Base-by-base conservation (phyloP, 2,797 vertebrate species). In the Chromobotia macracanthus region DNA sequence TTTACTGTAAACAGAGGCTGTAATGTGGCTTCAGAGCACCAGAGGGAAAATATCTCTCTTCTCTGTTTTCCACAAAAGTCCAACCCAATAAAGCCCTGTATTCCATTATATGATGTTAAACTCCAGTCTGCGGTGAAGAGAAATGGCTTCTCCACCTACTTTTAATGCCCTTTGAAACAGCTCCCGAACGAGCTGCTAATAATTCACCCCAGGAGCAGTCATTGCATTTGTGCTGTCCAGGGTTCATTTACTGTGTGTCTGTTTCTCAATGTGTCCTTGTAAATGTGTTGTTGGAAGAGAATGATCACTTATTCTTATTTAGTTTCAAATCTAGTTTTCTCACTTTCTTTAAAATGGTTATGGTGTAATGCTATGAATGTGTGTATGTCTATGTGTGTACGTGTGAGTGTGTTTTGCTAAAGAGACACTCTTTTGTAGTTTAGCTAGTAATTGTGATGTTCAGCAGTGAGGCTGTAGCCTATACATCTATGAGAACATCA, bases 61-160 rank as follows among this genome's bases (percentile, higher is more conserved):
- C 48, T 61, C 48, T 51, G 60, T 75, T 83, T 82, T 77, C 44
- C 64, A 72, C 58, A 70, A n/a, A 69, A 78, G 35, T 67, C 28
- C 50, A 15, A 44, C 64, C 68, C 70, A 60, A 70, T 80, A 77
- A 81, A 74, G 19, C 70, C 68, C 58, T 82, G 70, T 77, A 81
- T 82, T 82, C 64, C 31, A 83, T 84, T 85, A 85, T 66, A 31
- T 48, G 41, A 70, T 70, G 25, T 65, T 77, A 84, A 79, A 80
- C 72, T 68, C 10, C 46, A 71, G 28, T 66, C 44, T 84, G 72
- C 46, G 75, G 77, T 74, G 66, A 21, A 65, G 77, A 76, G 75
- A 78, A 80, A 78, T 48, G n/a, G 74, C 75, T 79, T 61, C 80
- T 80, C 80, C 77, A 74, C 68, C 75, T 74, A 79, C 55, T 55